phyloP scores from a whole-genome alignment of 2,797 vertebrate species.

The Argya squamiceps region DNA sequence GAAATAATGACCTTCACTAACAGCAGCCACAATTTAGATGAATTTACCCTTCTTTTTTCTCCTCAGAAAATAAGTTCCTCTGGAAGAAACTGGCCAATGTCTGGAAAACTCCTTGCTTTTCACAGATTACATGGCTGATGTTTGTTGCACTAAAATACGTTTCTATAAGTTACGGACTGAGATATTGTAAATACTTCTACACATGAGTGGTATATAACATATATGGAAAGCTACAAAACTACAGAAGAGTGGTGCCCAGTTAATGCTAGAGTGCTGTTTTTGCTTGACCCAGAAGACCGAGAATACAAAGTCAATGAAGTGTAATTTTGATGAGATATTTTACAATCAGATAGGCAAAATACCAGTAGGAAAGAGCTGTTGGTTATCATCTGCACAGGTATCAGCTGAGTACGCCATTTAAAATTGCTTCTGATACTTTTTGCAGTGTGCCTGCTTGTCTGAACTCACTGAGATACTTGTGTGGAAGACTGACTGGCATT shows the following conservation, averaged over 20 bases:
- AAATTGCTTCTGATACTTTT: background rate
- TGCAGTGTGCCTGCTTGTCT: rapidly evolving
- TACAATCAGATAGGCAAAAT: background rate
- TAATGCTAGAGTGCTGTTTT: background rate
- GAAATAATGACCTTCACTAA: background rate
- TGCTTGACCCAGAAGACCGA: background rate
- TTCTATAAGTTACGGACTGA: background rate
- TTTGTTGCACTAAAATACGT: background rate
- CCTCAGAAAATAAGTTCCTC: background rate
- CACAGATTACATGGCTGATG: background rate
- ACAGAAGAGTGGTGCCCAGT: background rate
- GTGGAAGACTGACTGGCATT: background rate
- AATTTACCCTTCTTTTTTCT: background rate
- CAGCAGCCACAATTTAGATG: background rate
- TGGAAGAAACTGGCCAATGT: background rate
- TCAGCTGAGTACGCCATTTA: background rate
- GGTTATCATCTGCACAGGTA: background rate
- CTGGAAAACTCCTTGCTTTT: background rate
- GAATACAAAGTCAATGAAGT: background rate
- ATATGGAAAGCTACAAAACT: background rate
- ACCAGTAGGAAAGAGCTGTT: background rate
- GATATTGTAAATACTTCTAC: background rate
- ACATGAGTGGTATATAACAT: background rate
- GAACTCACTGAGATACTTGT: background rate
- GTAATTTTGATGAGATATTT: background rate